Evolutionary conservation across 2,888 invertebrate species (phyloP), one percentile per base, ranked within the genome.

Genomic region (Fragum fragum): DNA sequence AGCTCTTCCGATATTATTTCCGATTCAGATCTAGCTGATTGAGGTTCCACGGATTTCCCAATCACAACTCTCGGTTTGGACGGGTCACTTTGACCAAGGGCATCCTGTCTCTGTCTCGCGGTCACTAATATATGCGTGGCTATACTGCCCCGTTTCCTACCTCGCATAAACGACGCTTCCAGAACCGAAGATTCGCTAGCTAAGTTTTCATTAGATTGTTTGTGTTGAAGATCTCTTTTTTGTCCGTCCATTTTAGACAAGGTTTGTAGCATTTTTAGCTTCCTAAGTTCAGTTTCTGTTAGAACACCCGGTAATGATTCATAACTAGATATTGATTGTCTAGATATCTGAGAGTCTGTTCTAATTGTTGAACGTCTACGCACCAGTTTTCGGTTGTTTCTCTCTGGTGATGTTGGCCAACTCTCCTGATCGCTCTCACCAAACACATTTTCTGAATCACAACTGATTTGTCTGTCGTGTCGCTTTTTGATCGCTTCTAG

Each of bases 101-200:
- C 47, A 16, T 53, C 59, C 21, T 61, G 57, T 18, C 61, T 53
- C 21, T 39, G 63, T 23, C 52, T 53, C 5, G 82, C 73, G 28
- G 73, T 74, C 78, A 85, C 59, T 16, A 85, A 73, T 28, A 85
- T 78, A 23, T 75, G 85, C 5, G 82, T 85, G 14, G 85, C 70
- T 18, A 85, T 85, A 42, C 85, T 85, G 0, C 73, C 76, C 0
- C 82, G 71, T 53, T 80, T 80, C 32, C 76, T 76, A 1, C 77
- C 72, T 1, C 61, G 28, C 0, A 53, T 63, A 28, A 66, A 85
- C 11, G 85, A 78, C 16, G 85, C 82, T 47, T 85, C 85, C 36
- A 85, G 53, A 21, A 85, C 70, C 0, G 85, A 80, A 5, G 76
- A 52, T 61, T 85, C 85, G 11, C 82, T 80, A 9, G 53, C 47